These are phyloP conservation scores for Pseudomyrmex gracilis DNA, from an alignment of 1,140 invertebrate species.

Conservation along the genomic window DNA sequence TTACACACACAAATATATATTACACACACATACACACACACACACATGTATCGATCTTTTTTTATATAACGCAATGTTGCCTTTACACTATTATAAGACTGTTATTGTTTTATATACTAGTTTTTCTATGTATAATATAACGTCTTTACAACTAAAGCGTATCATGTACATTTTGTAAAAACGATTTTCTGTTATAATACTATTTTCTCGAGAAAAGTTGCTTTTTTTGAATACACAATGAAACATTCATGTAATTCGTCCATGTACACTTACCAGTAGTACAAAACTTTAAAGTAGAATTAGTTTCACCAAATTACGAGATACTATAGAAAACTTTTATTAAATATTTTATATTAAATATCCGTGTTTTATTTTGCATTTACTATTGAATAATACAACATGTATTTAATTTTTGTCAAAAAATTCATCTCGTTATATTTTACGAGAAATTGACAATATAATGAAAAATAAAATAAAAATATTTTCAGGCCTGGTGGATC, in stretches of 20 bases:
- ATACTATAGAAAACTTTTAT: slow-evolving; percentile 37
- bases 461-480: slow-evolving; percentile 13
- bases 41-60: background rate
- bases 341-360: background rate
- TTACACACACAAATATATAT: background rate
- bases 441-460: background rate
- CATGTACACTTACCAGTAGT: slow-evolving; percentile 47
- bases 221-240: slow-evolving; percentile 11
- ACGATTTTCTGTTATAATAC: background rate
- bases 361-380: slow-evolving; percentile 1
- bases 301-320: slow-evolving; percentile 26
- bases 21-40: background rate
- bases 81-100: slow-evolving; percentile 23
- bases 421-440: slow-evolving; percentile 4
- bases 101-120: background rate
- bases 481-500: background rate
- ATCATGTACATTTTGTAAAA: slow-evolving; percentile 3
- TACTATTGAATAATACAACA: background rate
- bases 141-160: background rate
- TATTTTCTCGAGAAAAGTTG: background rate
- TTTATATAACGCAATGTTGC: background rate
- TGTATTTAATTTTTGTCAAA: slow-evolving; percentile 2
- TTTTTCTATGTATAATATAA: slow-evolving; percentile 3
- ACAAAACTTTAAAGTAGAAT: slow-evolving; percentile 53
- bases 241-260: slow-evolving; percentile 52